phyloP scores from a whole-genome alignment of 2,113 vertebrate genomes.

The Alexandromys fortis region DNA sequence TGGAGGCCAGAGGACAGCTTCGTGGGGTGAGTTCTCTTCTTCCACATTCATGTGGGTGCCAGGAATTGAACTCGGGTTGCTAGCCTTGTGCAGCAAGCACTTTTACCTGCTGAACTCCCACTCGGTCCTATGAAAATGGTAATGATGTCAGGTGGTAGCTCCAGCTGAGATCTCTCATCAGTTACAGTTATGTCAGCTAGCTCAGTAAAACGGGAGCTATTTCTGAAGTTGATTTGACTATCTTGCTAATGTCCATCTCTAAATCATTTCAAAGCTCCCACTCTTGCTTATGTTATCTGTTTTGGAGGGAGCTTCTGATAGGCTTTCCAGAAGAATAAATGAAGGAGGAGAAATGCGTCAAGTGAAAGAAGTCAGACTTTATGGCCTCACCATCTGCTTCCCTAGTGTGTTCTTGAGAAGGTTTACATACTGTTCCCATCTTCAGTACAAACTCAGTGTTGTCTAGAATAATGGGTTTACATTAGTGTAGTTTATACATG shows the following conservation, averaged over 20 bases:
- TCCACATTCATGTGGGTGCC: background rate
- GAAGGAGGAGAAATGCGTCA: background rate
- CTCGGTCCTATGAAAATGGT: background rate
- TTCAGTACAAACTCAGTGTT: background rate
- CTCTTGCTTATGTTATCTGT: background rate
- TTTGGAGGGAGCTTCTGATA: background rate
- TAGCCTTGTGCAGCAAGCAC: background rate
- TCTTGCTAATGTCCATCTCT: background rate
- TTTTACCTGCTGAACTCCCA: background rate
- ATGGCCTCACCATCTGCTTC: background rate
- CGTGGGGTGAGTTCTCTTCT: too few species aligned
- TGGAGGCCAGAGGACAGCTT: background rate
- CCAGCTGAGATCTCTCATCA: background rate
- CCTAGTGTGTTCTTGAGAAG: background rate
- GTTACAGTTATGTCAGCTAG: background rate
- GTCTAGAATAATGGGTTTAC: slow-evolving; percentile 7
- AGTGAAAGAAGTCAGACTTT: background rate
- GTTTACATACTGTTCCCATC: background rate
- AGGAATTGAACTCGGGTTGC: background rate
- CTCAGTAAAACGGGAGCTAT: background rate
- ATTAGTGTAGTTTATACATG: background rate
- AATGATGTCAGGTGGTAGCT: background rate
- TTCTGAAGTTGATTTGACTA: background rate
- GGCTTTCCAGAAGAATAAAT: background rate
- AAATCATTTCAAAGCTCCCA: background rate